phyloP scores from a whole-genome alignment of 2,888 invertebrate genomes.

The Linyphia triangularis region DNA sequence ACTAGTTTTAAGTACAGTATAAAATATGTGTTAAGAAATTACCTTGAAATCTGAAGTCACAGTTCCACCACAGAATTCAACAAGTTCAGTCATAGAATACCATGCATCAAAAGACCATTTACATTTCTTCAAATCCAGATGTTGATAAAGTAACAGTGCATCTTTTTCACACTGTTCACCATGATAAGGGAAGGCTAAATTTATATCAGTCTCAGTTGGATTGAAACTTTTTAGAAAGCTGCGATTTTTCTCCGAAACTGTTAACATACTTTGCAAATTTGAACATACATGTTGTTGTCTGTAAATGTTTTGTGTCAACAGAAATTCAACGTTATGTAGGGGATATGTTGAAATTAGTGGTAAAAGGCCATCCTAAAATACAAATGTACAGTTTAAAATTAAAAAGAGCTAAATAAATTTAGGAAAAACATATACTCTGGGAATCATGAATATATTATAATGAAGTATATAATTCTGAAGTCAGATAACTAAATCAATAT shows the following conservation, averaged over 20 bases:
- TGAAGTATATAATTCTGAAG: background rate
- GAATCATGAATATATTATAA: background rate
- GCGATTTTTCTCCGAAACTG: background rate
- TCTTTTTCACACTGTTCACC: constrained; percentile 37
- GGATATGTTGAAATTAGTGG: constrained; percentile 81
- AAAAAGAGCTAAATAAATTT: background rate
- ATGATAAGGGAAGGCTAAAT: constrained; percentile 50
- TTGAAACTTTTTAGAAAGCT: constrained; percentile 43
- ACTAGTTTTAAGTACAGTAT: too few species aligned
- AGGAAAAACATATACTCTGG: background rate
- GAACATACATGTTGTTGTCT: constrained; percentile 81
- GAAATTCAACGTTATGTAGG: constrained; percentile 79
- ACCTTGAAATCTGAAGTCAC: constrained; percentile 80
- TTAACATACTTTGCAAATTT: constrained; percentile 77
- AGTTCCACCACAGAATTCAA: constrained; percentile 80
- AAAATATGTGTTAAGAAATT: too few species aligned
- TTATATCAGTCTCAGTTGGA: constrained; percentile 21
- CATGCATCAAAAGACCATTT: constrained; percentile 81
- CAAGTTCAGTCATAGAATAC: constrained; percentile 80
- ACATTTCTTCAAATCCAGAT: constrained; percentile 80
- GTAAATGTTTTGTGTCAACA: constrained; percentile 80
- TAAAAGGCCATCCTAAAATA: constrained; percentile 80
- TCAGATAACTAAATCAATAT: too few species aligned
- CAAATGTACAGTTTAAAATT: too few species aligned
- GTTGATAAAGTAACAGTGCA: constrained; percentile 79